phyloP scores from a whole-genome alignment of 2,888 invertebrate genomes.

The Tenthredo mesomela region DNA sequence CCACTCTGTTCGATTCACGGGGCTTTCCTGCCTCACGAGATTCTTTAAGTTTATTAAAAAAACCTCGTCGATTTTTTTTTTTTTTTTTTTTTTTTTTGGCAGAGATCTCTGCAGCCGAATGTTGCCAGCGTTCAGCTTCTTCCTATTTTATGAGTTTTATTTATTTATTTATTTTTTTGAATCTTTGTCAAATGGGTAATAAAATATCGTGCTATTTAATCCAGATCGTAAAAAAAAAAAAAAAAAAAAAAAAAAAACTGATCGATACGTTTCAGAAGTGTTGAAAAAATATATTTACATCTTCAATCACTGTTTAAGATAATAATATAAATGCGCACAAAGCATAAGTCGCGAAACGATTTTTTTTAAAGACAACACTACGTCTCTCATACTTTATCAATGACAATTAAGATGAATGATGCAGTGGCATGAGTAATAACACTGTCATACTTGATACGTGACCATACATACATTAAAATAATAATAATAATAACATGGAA shows the following conservation, averaged over 20 bases:
- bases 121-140: background rate
- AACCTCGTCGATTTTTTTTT: background rate
- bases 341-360: background rate
- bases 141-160: background rate
- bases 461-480: background rate
- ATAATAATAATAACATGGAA: background rate
- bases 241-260: too few species aligned
- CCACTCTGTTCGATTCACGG: background rate
- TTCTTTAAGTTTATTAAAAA: slow-evolving; percentile 13
- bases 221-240: background rate
- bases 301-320: background rate
- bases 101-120: background rate
- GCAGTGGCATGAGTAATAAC: slow-evolving; percentile 13
- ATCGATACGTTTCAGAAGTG: background rate
- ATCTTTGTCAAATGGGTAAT: background rate
- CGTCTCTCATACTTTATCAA: slow-evolving; percentile 29
- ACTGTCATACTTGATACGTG: slow-evolving; percentile 20
- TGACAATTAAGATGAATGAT: slow-evolving; percentile 36
- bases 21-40: background rate
- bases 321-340: background rate
- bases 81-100: slow-evolving; percentile 13
- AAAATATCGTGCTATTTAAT: background rate
- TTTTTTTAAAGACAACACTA: slow-evolving; percentile 1
- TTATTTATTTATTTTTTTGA: background rate
- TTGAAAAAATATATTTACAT: background rate